A percentile compares a stretch with the other conserved stretches of the same genome.
Conservation (phyloP, 2,113 vertebrate species). For the Barnardius zonarius region DNA sequence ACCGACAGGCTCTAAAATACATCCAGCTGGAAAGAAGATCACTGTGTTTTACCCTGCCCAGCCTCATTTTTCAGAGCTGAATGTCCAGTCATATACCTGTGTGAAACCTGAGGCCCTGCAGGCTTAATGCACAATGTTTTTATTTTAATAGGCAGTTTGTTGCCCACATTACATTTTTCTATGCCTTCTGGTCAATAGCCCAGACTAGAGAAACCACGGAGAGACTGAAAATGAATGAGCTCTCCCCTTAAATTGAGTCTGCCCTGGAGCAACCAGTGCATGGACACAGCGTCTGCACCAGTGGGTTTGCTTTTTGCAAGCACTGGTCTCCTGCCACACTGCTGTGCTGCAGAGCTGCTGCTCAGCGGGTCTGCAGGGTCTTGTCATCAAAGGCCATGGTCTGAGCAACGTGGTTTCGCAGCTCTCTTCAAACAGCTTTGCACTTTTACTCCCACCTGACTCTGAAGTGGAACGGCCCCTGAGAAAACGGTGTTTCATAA, state of each 20-base stretch:
- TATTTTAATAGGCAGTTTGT: neutral
- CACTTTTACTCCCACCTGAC: neutral
- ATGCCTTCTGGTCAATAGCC: neutral
- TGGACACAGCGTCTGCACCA: neutral
- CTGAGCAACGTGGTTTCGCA: neutral
- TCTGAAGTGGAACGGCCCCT: neutral
- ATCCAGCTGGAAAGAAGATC: neutral
- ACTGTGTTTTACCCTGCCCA: neutral
- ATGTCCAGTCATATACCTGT: neutral
- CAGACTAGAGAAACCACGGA: neutral
- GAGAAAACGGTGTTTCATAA: neutral
- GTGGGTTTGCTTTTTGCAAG: neutral
- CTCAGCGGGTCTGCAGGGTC: rapidly evolving
- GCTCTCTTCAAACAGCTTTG: neutral
- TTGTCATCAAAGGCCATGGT: neutral
- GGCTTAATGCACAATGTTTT: neutral
- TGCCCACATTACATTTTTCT: neutral
- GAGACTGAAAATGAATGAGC: neutral
- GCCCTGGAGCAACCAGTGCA: neutral
- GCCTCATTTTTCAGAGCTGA: slow-evolving; percentile 8
- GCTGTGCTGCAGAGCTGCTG: neutral
- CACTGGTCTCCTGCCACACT: rapidly evolving
- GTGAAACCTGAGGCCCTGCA: neutral
- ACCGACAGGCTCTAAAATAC: neutral
- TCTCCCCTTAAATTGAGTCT: neutral